phyloP scores from a whole-genome alignment of 2,888 invertebrate species.

The Microctonus brassicae region DNA sequence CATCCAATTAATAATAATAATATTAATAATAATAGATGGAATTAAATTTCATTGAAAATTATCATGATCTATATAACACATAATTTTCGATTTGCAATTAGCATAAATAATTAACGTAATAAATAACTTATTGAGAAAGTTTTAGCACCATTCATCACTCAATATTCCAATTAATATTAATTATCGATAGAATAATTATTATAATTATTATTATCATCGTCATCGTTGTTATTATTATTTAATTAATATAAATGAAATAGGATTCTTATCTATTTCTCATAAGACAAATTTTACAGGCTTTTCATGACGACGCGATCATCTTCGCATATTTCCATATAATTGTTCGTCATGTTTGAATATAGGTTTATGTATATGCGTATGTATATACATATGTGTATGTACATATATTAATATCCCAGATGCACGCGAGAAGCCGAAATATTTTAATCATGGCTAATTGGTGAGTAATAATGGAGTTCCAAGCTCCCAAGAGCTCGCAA shows the following conservation, averaged over 20 bases:
- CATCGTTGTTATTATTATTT: slow-evolving; percentile 36
- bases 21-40: slow-evolving; percentile 58
- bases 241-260: slow-evolving; percentile 61
- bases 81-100: slow-evolving; percentile 48
- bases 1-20: slow-evolving; percentile 57
- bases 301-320: slow-evolving; percentile 49
- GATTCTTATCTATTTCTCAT: slow-evolving; percentile 50
- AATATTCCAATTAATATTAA: neutral
- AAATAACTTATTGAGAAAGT: slow-evolving; percentile 66
- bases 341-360: slow-evolving; percentile 55
- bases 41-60: slow-evolving; percentile 57
- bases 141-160: slow-evolving; percentile 8
- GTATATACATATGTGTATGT: slow-evolving; percentile 38
- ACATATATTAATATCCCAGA: slow-evolving; percentile 67
- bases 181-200: no score
- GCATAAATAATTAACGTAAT: slow-evolving; percentile 66
- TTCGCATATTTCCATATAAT: slow-evolving; percentile 66
- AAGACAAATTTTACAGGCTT: neutral
- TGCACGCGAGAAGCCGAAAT: slow-evolving; percentile 69
- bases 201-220: slow-evolving; percentile 6
- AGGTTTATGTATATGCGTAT: slow-evolving; percentile 22
- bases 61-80: slow-evolving; percentile 46
- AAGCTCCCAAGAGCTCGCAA: slow-evolving; percentile 42
- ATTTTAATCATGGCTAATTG: slow-evolving; percentile 70
- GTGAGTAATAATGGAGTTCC: slow-evolving; percentile 69